Percentiles rank a stretch among this genome's conserved stretches.
Evolutionary conservation across 2,797 vertebrate genomes (phyloP).

Genomic region (Aldrovandia affinis): DNA sequence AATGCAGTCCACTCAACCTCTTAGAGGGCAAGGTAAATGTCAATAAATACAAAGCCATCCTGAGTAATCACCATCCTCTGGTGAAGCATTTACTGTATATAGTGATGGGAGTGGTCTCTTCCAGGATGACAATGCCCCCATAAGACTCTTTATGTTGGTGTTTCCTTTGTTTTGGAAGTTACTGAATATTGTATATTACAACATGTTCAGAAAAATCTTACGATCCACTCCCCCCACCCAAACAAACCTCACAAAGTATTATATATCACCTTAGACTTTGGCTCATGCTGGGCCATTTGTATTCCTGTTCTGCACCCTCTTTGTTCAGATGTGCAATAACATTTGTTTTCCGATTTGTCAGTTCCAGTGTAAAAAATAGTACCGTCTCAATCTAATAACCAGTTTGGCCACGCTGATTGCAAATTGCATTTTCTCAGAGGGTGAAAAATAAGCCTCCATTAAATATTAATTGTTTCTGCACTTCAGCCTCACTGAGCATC

Average conservation of each 20-base stretch:
- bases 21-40: too few relatives aligned
- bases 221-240: background rate
- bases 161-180: too few relatives aligned
- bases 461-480: slow-evolving; percentile 45
- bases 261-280: background rate
- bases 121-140: too few relatives aligned
- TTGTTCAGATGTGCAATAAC: slow-evolving; percentile 38
- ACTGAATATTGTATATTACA: slow-evolving; percentile 52
- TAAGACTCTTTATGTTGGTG: too few relatives aligned
- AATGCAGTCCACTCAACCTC: too few relatives aligned
- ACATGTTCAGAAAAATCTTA: slow-evolving; percentile 40
- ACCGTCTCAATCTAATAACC: slow-evolving; percentile 43
- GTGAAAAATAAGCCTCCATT: slow-evolving; percentile 43
- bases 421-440: slow-evolving; percentile 37
- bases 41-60: too few relatives aligned
- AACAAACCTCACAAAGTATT: slow-evolving; percentile 15
- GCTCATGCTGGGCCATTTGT: slow-evolving; percentile 24
- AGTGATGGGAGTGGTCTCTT: too few relatives aligned
- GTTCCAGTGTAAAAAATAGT: slow-evolving; percentile 40
- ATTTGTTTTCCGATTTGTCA: slow-evolving; percentile 51
- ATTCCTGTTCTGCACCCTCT: slow-evolving; percentile 27
- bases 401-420: slow-evolving; percentile 39
- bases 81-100: too few relatives aligned
- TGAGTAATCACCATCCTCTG: too few relatives aligned
- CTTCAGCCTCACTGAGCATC: slow-evolving; percentile 37